Evolutionary conservation across 92 coral and sea anemone genomes (phyloP).

Genomic region (Paramuricea clavata): DNA sequence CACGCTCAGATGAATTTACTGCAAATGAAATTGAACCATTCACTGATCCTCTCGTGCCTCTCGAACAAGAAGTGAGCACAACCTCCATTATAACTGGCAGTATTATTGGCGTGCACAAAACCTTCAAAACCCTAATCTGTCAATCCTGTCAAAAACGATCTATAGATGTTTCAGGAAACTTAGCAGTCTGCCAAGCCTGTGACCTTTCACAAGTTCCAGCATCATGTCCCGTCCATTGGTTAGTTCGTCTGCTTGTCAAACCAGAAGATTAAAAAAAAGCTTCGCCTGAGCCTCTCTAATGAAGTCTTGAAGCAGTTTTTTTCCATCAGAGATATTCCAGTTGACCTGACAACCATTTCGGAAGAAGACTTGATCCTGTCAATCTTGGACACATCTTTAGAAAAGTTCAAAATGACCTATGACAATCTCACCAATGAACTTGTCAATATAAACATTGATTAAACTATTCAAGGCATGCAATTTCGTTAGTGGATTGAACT

Average conservation of each 20-base stretch:
- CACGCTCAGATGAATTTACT: no score
- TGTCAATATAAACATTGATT: no score
- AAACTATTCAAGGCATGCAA: no score
- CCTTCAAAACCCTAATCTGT: neutral
- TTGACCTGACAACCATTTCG: slow-evolving; percentile 19
- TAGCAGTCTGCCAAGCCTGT: slow-evolving; percentile 21
- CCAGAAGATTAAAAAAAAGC: neutral
- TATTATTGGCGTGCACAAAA: neutral
- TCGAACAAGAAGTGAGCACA: slow-evolving; percentile 35
- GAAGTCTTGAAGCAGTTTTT: slow-evolving; percentile 25
- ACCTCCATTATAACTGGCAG: neutral
- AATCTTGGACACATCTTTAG: slow-evolving; percentile 10
- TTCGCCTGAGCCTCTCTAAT: neutral
- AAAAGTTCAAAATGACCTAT: slow-evolving; percentile 10
- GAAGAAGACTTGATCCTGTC: slow-evolving; percentile 26
- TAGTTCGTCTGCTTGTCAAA: neutral
- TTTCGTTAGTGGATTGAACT: no score
- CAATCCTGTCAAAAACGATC: slow-evolving; percentile 10
- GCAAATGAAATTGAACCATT: no score
- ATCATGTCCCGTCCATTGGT: slow-evolving; percentile 8
- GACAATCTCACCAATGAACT: no score
- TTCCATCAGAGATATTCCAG: neutral
- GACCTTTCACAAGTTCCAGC: neutral
- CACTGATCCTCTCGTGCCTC: neutral
- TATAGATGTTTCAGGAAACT: neutral